These are phyloP conservation scores for Nannobrachium achirus DNA, from an alignment of 2,113 vertebrate species.

Conservation along the genomic window DNA sequence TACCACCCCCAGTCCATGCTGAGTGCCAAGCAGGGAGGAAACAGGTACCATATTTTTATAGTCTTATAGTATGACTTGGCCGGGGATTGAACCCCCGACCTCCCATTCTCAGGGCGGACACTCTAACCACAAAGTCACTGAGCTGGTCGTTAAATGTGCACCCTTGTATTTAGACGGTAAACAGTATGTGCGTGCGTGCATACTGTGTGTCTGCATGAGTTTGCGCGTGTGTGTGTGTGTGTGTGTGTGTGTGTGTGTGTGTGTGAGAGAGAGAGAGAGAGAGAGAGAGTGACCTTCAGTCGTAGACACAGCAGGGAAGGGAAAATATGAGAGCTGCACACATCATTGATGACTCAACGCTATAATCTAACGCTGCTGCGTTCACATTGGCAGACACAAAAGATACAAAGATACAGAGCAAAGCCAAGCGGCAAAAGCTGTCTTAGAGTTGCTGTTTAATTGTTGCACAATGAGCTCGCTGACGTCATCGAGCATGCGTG, in stretches of 20 bases:
- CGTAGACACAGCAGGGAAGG: conserved; percentile 50
- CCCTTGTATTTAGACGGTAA: not conserved
- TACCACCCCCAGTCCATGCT: too few species aligned
- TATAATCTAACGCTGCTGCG: conserved; percentile 37
- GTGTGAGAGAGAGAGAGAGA: not conserved
- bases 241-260: not conserved
- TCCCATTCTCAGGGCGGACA: too few species aligned
- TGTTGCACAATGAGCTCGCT: too few species aligned
- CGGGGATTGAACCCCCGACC: too few species aligned
- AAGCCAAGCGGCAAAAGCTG: too few species aligned
- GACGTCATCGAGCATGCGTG: too few species aligned
- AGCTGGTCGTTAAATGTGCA: not conserved
- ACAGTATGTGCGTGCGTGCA: not conserved
- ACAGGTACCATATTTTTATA: too few species aligned
- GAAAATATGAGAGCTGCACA: conserved; percentile 37
- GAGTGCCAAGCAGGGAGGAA: too few species aligned
- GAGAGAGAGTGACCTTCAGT: conserved; percentile 64
- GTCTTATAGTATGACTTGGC: too few species aligned
- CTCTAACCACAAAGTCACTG: too few species aligned
- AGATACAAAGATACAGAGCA: too few species aligned
- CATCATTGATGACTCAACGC: conserved; percentile 67
- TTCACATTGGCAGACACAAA: not conserved
- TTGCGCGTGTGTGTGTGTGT: not conserved
- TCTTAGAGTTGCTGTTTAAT: too few species aligned
- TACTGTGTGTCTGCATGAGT: not conserved